Conservation (phyloP, 2,888 invertebrate genomes). For the Drosophila mettleri region DNA sequence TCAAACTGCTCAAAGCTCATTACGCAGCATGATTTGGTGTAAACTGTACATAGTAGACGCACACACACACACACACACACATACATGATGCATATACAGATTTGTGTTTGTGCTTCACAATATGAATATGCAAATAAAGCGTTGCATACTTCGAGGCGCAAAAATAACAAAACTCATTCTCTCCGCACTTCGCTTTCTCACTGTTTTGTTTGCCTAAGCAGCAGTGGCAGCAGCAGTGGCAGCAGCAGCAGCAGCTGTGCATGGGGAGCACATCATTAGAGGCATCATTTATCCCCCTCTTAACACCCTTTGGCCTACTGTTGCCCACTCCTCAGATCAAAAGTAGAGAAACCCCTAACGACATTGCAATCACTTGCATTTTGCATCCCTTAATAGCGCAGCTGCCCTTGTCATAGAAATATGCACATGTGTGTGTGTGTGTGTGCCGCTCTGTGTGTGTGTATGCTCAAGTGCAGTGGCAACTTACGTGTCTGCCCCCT, state of each 20-base stretch:
- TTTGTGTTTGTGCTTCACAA: conserved; percentile 11
- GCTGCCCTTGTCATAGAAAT: background rate
- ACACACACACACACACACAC: background rate
- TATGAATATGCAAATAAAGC: conserved; percentile 75
- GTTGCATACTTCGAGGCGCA: conserved; percentile 54
- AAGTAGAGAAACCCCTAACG: conserved; percentile 61
- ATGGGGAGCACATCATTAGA: conserved; percentile 54
- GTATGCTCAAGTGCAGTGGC: conserved; percentile 46
- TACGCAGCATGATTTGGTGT: conserved; percentile 49
- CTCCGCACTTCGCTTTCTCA: conserved; percentile 16
- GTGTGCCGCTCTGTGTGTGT: background rate
- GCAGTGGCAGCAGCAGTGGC: background rate
- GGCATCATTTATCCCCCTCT: conserved; percentile 16
- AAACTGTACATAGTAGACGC: conserved; percentile 10
- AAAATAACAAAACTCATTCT: conserved; percentile 39
- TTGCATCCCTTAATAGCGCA: conserved; percentile 68
- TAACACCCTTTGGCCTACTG: background rate
- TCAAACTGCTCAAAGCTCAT: conserved; percentile 53
- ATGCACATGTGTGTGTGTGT: background rate
- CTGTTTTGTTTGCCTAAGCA: conserved; percentile 63
- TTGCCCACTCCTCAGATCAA: background rate
- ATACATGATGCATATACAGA: background rate
- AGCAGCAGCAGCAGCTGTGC: background rate
- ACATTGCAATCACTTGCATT: conserved; percentile 73
- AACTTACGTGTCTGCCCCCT: conserved; percentile 31